These are phyloP conservation scores for Venustaconcha ellipsiformis DNA, from an alignment of 1,140 invertebrate genomes.

Conservation along the genomic window DNA sequence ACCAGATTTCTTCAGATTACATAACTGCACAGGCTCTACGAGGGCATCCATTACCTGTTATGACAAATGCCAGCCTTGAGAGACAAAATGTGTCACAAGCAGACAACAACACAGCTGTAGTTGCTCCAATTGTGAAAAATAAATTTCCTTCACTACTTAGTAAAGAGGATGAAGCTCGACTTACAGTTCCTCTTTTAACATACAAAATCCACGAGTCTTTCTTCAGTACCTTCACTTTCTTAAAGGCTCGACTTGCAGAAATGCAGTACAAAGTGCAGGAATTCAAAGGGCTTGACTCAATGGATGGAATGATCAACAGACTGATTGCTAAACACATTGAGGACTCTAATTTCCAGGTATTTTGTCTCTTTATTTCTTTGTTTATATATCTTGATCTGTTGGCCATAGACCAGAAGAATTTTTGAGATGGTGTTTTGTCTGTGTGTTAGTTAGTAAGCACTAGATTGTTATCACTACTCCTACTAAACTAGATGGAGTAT, in stretches of 20 bases:
- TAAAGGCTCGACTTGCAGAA: slow-evolving; percentile 47
- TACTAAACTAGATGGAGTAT: too few relatives aligned
- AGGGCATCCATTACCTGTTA: too few relatives aligned
- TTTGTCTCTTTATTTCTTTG: neutral
- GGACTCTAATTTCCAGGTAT: slow-evolving; percentile 38
- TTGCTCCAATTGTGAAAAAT: slow-evolving; percentile 43
- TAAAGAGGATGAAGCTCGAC: slow-evolving; percentile 52
- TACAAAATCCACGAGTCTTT: slow-evolving; percentile 59
- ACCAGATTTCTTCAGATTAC: slow-evolving; percentile 11
- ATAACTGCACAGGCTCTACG: too few relatives aligned
- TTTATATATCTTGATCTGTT: too few relatives aligned
- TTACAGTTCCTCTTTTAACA: slow-evolving; percentile 57
- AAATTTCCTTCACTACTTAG: slow-evolving; percentile 20
- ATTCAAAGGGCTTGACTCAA: slow-evolving; percentile 40
- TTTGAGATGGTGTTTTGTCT: too few relatives aligned
- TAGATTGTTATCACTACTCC: too few relatives aligned
- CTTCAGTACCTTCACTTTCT: slow-evolving; percentile 55
- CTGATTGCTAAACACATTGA: slow-evolving; percentile 47
- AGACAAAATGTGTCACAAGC: slow-evolving; percentile 12
- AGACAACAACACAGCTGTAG: slow-evolving; percentile 46
- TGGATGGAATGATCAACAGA: slow-evolving; percentile 54
- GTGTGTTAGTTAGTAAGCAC: too few relatives aligned
- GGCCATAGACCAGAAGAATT: too few relatives aligned
- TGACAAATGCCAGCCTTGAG: slow-evolving; percentile 14
- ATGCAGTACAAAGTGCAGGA: slow-evolving; percentile 49